Conservation (phyloP, 2,113 vertebrate species). For the Theropithecus gelada region DNA sequence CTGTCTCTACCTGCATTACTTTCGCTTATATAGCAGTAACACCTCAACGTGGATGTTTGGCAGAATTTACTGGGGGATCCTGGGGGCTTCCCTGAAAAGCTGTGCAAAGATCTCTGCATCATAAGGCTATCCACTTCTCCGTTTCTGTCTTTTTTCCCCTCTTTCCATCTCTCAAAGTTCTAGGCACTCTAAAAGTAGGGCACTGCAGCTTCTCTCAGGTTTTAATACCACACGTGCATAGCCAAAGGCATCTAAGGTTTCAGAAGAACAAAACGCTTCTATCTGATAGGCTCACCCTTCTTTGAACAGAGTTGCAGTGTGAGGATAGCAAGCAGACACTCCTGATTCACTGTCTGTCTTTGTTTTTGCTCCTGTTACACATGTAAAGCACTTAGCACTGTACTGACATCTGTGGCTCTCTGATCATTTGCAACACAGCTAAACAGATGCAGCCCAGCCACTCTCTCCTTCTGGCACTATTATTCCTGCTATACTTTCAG, state of each 20-base stretch:
- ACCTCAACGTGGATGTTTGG: accelerated
- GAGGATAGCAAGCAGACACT: neutral
- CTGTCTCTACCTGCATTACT: neutral
- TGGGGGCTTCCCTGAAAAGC: neutral
- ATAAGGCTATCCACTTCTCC: neutral
- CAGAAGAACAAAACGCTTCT: neutral
- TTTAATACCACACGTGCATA: neutral
- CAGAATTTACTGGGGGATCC: neutral
- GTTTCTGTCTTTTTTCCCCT: neutral
- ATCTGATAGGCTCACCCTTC: neutral
- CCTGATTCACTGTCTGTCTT: neutral
- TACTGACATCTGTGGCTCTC: neutral
- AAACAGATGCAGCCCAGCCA: neutral
- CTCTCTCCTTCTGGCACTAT: neutral
- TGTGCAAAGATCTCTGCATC: neutral
- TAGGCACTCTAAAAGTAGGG: neutral
- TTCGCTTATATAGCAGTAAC: neutral
- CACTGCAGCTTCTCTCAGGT: neutral
- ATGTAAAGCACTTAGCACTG: neutral
- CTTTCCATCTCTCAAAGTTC: neutral
- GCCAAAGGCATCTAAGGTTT: neutral
- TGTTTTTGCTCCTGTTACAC: neutral
- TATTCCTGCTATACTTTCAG: neutral
- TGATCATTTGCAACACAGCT: neutral
- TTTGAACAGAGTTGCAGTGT: neutral